These are phyloP conservation scores for Fratercula arctica DNA, from an alignment of 2,797 vertebrate species.

Conservation along the genomic window DNA sequence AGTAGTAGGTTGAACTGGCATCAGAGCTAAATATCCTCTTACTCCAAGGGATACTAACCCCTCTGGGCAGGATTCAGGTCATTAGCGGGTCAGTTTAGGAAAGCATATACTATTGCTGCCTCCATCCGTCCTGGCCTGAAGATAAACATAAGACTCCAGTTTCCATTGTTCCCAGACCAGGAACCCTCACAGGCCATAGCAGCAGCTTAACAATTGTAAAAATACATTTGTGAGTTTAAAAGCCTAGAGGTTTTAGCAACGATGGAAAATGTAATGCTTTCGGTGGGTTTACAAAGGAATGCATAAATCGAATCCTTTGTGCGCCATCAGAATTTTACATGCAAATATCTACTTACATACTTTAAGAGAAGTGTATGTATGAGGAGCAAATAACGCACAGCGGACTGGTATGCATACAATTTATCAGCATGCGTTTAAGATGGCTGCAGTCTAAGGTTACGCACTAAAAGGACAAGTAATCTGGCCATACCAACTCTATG, in stretches of 20 bases:
- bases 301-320: constrained; percentile 17
- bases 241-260: constrained; percentile 16
- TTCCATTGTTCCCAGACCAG: constrained; percentile 49
- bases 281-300: constrained; percentile 15
- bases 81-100: constrained; percentile 71
- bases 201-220: constrained; percentile 64
- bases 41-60: constrained; percentile 65
- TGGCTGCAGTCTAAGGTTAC: constrained; percentile 39
- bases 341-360: constrained; percentile 31
- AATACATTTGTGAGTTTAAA: constrained; percentile 56
- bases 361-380: background rate
- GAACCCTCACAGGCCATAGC: constrained; percentile 47
- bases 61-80: constrained; percentile 72
- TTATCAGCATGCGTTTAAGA: background rate
- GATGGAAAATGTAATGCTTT: background rate
- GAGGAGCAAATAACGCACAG: background rate
- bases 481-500: background rate
- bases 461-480: constrained; percentile 34
- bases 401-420: background rate
- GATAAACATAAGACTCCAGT: constrained; percentile 63
- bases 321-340: constrained; percentile 20
- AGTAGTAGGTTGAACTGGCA: constrained; percentile 53
- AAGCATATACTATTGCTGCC: constrained; percentile 60
- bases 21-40: constrained; percentile 75
- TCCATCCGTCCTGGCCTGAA: constrained; percentile 62